Evolutionary conservation across 2,113 vertebrate species (phyloP).

Genomic region (Gadus macrocephalus): DNA sequence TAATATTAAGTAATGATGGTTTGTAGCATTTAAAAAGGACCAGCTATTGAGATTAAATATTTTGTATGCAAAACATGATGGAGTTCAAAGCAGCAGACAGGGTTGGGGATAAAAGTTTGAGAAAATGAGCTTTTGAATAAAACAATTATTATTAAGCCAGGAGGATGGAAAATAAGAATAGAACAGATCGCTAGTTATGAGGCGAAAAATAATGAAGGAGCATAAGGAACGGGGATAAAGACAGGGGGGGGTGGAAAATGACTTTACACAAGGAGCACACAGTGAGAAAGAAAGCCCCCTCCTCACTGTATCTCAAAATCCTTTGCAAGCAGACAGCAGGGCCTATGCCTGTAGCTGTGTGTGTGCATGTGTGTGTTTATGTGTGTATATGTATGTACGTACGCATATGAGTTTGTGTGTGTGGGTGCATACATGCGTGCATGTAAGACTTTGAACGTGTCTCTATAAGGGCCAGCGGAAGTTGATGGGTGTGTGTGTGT

Average conservation of each 20-base stretch:
- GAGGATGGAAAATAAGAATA: conserved; percentile 1
- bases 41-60: conserved; percentile 32
- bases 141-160: conserved; percentile 2
- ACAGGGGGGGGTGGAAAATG: not conserved
- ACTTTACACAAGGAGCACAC: not conserved
- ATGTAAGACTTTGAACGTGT: not conserved
- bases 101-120: not conserved
- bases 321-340: not conserved
- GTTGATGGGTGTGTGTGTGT: not conserved
- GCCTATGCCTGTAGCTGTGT: not conserved
- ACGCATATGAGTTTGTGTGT: not conserved
- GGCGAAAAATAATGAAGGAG: too few species aligned
- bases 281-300: not conserved
- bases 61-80: conserved; percentile 33
- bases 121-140: not conserved
- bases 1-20: conserved; percentile 37
- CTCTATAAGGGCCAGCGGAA: too few species aligned
- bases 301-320: not conserved
- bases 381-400: not conserved
- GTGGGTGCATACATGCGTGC: conserved; percentile 1
- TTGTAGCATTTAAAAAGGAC: conserved; percentile 38
- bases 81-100: conserved; percentile 21
- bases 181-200: not conserved
- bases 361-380: conserved; percentile 3
- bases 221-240: not conserved